These are phyloP conservation scores for Aphyosemion australe DNA, from an alignment of 2,113 vertebrate genomes.

Conservation along the genomic window DNA sequence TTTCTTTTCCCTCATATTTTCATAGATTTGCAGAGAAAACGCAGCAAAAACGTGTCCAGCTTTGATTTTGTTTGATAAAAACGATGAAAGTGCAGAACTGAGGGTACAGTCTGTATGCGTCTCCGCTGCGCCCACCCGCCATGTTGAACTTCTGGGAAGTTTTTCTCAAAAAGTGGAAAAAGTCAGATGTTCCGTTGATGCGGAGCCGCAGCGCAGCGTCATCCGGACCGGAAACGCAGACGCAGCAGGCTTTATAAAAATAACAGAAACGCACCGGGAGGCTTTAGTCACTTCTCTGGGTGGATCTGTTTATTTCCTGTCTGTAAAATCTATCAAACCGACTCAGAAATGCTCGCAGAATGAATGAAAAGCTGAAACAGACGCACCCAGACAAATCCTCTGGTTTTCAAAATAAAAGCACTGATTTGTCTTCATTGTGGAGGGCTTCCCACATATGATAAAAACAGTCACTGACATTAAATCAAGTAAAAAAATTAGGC, in stretches of 20 bases:
- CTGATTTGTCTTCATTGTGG: no score
- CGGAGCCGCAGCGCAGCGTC: not conserved
- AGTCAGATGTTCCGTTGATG: conserved; percentile 9
- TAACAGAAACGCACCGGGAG: no score
- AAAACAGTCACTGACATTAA: no score
- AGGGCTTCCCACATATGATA: no score
- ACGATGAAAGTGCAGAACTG: not conserved
- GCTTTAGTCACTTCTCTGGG: conserved; percentile 16
- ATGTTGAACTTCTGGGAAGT: conserved; percentile 32
- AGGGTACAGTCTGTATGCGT: not conserved
- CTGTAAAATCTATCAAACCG: conserved; percentile 1
- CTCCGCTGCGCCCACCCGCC: conserved; percentile 17
- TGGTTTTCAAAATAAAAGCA: conserved; percentile 49
- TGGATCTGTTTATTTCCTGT: conserved; percentile 32
- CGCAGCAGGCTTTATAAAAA: no score
- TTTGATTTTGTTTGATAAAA: not conserved
- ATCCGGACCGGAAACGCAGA: no score
- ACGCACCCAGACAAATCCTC: not conserved
- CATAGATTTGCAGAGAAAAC: no score
- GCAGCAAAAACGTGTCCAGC: no score
- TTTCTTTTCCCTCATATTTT: not conserved
- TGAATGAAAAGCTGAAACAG: not conserved
- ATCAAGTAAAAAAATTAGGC: no score
- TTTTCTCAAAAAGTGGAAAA: conserved; percentile 18
- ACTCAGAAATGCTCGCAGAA: not conserved